Base-by-base conservation (phyloP, 2,888 invertebrate species). In the Oxyscelio sp. region DNA sequence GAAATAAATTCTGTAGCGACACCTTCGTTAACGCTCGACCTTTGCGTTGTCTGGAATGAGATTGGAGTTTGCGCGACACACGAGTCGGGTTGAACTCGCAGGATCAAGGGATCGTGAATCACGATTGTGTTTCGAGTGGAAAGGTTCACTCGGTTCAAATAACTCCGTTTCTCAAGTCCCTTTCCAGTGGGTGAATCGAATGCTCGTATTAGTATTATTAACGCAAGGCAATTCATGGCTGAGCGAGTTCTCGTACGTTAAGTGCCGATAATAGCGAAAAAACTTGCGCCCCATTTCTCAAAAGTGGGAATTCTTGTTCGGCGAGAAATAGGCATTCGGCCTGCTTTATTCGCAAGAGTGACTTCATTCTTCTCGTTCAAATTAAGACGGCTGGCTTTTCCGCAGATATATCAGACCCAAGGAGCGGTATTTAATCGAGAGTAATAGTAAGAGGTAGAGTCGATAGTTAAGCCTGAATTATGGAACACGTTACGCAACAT, bases 381-480 rank as follows among this genome's bases (percentile, higher is more conserved):
- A 84, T 84, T 79, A 80, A 80, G 75, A 75, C 65, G 80, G 27
- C 38, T 61, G 56, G 79, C 83, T 78, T 83, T 83, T 73, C 73
- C 71, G 40, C 63, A 74, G 63, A 78, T 79, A 79, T 84, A 84
- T 85, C 68, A 58, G 65, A 45, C 11, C 56, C 74, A 71, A 56
- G 24, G 63, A 75, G 68, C 75, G 77, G 77, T 87, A 89, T 89
- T 88, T 90, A 89, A 89, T 88, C 85, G 85, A 40, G 73, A 81
- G 73, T 66, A 84, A 85, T 84, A 63, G 68, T 50, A 59, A 45
- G 15, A 24, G 68, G 52, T 61, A 38, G 68, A 75, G 84, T 87
- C 86, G 87, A 88, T 86, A 84, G 83, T 85, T 88, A 85, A 89
- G 87, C 87, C 79, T 89, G 87, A 90, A 90, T 89, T 89, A 90